Conservation (phyloP, 2,113 vertebrate species). For the Odocoileus virginianus region DNA sequence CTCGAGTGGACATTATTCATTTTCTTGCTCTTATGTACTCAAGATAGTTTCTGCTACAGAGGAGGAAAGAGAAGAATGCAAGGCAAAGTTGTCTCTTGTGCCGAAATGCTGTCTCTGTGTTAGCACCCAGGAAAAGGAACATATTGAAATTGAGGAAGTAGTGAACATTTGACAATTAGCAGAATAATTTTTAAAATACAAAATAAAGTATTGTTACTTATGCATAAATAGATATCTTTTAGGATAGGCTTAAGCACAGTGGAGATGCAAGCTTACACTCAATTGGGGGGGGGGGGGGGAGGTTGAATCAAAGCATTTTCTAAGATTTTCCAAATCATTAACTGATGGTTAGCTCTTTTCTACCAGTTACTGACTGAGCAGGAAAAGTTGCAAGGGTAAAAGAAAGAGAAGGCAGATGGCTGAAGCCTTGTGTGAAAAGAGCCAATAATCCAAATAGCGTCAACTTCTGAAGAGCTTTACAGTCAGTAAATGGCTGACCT, state of each 20-base stretch:
- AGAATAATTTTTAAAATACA: neutral
- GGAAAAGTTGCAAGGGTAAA: neutral
- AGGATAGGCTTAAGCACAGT: neutral
- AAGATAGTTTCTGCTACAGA: neutral
- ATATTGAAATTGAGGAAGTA: neutral
- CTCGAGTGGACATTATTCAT: neutral
- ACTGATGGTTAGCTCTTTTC: neutral
- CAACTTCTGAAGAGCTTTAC: neutral
- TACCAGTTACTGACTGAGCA: neutral
- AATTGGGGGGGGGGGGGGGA: neutral
- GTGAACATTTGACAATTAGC: neutral
- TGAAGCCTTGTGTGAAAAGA: neutral
- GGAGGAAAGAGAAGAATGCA: neutral
- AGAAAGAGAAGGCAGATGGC: neutral
- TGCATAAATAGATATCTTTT: neutral
- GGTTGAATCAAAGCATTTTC: neutral
- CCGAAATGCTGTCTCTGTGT: neutral
- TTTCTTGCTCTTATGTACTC: neutral
- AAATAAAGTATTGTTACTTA: neutral
- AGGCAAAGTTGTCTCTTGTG: neutral
- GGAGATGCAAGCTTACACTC: neutral
- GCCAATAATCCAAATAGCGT: neutral
- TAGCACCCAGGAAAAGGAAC: neutral
- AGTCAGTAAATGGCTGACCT: neutral
- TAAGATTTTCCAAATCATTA: neutral